Evolutionary conservation across 2,888 invertebrate genomes (phyloP).

Genomic region (Sphaeridia pumilis): DNA sequence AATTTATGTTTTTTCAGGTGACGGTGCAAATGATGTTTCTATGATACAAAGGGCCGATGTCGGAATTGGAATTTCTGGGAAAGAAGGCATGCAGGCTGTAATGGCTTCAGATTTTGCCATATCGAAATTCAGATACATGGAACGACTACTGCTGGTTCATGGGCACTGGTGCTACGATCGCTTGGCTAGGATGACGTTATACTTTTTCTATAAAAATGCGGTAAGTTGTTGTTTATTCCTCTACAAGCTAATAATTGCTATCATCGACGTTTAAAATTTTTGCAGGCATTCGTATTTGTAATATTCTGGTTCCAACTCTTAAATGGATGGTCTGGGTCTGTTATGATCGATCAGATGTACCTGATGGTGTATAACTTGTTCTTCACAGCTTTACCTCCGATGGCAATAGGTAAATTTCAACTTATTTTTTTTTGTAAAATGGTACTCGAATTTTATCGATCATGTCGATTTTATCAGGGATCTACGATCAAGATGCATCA

Average conservation of each 20-base stretch:
- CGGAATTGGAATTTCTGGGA: constrained; percentile 89
- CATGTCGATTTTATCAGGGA: constrained; percentile 49
- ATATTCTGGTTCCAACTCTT: constrained; percentile 94
- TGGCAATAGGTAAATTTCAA: constrained; percentile 61
- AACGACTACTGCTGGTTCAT: constrained; percentile 77
- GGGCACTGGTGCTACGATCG: constrained; percentile 97
- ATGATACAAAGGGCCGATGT: constrained; percentile 97
- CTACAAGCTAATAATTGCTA: no score
- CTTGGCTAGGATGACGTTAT: constrained; percentile 82
- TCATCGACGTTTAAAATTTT: no score
- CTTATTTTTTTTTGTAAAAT: neutral
- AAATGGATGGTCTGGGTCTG: constrained; percentile 85
- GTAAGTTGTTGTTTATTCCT: constrained; percentile 47
- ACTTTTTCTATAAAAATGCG: constrained; percentile 96
- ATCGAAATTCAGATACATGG: constrained; percentile 76
- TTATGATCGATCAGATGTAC: constrained; percentile 94
- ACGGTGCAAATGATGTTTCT: constrained; percentile 94
- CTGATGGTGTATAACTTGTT: constrained; percentile 89
- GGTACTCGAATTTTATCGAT: neutral
- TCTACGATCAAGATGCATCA: constrained; percentile 84
- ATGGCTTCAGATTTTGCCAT: constrained; percentile 98
- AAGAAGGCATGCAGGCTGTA: constrained; percentile 95
- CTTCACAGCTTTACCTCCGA: constrained; percentile 89
- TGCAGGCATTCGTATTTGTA: constrained; percentile 83
- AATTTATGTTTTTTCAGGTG: constrained; percentile 47